Conservation (phyloP, 2,113 vertebrate genomes). For the Cranoglanis bouderius region DNA sequence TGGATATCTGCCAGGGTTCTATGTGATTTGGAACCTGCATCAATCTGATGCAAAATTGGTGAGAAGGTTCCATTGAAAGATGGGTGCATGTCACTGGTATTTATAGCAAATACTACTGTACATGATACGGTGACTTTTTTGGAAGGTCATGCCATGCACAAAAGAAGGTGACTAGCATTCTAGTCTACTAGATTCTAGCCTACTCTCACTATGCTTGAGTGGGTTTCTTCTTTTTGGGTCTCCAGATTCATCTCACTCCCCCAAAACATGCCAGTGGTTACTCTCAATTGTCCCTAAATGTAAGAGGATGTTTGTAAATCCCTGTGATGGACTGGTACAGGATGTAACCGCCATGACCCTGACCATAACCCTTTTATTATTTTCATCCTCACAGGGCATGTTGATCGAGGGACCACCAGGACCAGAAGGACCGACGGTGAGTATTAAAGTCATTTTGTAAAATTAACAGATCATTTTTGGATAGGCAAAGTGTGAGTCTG, state of each 20-base stretch:
- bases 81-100: not conserved
- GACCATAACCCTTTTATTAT: not conserved
- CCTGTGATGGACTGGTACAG: not conserved
- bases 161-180: not conserved
- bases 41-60: not conserved
- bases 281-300: not conserved
- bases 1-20: not conserved
- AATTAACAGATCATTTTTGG: not conserved
- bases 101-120: not conserved
- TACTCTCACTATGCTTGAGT: not conserved
- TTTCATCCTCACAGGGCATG: constrained; percentile 78
- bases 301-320: not conserved
- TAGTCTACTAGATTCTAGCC: not conserved
- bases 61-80: not conserved
- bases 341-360: not conserved
- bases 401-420: constrained; percentile 87
- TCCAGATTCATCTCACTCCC: not conserved
- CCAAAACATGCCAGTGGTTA: not conserved
- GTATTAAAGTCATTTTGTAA: constrained; percentile 53
- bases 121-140: no score
- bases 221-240: not conserved
- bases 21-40: not conserved
- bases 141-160: not conserved
- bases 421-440: constrained; percentile 85
- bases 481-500: not conserved